These are phyloP conservation scores for Achlya flavicornis DNA, from an alignment of 2,888 invertebrate genomes.

Conservation along the genomic window DNA sequence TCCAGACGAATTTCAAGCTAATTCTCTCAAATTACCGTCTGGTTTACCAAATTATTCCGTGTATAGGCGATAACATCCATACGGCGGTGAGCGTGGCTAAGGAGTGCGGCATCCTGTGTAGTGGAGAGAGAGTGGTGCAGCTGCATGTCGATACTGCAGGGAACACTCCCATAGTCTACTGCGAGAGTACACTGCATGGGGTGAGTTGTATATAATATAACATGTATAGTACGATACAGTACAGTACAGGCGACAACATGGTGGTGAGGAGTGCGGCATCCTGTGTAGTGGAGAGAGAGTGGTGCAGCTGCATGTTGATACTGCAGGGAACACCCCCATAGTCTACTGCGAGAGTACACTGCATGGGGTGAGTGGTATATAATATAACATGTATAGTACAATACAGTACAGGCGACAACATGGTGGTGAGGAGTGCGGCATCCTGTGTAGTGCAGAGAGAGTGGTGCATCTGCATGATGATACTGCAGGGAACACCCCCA, in stretches of 20 bases:
- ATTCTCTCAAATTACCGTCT: too few species aligned
- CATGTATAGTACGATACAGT: conserved; percentile 88
- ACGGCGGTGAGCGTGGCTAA: conserved; percentile 97
- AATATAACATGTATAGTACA: conserved; percentile 33
- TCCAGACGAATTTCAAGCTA: too few species aligned
- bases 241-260: conserved; percentile 94
- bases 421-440: conserved; percentile 80
- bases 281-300: conserved; percentile 87
- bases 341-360: conserved; percentile 66
- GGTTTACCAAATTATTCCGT: neutral
- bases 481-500: conserved; percentile 71
- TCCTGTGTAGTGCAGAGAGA: too few species aligned
- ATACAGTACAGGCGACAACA: too few species aligned
- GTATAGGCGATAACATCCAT: conserved; percentile 89
- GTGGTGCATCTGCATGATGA: too few species aligned
- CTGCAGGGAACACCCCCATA: conserved; percentile 29
- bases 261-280: conserved; percentile 94
- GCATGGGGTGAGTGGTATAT: conserved; percentile 56
- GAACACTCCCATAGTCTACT: conserved; percentile 88
- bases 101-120: conserved; percentile 84
- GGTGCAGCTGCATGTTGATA: conserved; percentile 51
- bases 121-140: too few species aligned
- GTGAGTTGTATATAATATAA: conserved; percentile 33
- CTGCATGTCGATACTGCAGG: too few species aligned
- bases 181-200: conserved; percentile 71